Base-by-base conservation (phyloP, 2,888 invertebrate species). In the Glaucopsyche alexis region DNA sequence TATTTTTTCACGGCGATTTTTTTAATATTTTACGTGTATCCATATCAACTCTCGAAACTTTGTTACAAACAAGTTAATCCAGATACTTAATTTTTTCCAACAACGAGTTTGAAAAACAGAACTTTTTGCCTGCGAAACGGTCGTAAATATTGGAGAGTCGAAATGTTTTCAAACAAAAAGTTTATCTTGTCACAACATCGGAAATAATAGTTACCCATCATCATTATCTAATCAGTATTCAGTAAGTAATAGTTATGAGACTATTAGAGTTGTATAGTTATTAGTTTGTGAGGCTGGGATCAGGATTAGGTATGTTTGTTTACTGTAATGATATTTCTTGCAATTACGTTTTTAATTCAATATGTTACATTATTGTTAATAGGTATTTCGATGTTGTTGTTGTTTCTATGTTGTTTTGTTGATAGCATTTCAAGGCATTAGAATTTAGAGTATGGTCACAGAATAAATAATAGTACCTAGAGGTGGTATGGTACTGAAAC, bases 61-160 rank as follows among this genome's bases (percentile, higher is more conserved):
- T 29, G 60, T 11, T 55, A 60, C 60, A 60, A 60, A 60, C 60
- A 60, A 60, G 29, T 60, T 60, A 60, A 60, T 60, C 60, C 60
- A 13, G 11, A 55, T 55, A 38, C 60, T 60, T 60, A 60, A 38
- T 60, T 29, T 38, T 60, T 60, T 60, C 60, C 60, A 60, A 60
- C 13, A 60, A 60, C 60, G 13, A 38, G 60, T 16, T 14, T 38
- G 29, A 60, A 60, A 60, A 60, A 60, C 19, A 13, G 60, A 29
- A 29, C 60, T 38, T 60, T 60, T 60, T 60, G 60, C 14, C 2
- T 7, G 11, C 29, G 60, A 13, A 19, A 16, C 55, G 42, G 47
- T 47, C 60, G 60, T 60, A 60, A 60, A 29, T 60, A 60, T 60
- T 38, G 60, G 1, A 7, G 29, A 60, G 60, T 60, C 60, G 29